Evolutionary conservation across 30 jellyfish, hydroid and myxozoan species (phyloP), one percentile per base, ranked within the genome.

Genomic region (Catostylus mosaicus): DNA sequence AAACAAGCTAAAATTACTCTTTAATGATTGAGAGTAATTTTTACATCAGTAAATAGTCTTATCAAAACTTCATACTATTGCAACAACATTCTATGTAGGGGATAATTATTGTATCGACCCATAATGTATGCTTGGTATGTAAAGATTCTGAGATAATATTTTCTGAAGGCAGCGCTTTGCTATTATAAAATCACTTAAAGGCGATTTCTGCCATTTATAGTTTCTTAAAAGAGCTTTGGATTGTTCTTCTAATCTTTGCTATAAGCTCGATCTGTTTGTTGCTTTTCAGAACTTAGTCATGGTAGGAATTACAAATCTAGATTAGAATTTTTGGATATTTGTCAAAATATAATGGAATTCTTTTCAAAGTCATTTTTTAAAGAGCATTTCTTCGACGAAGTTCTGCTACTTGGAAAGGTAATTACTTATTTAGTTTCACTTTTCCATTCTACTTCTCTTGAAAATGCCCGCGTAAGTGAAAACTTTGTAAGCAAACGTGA

Each of bases 361-460:
- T 92, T 92, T 62, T 92, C 98, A 24, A 92, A 86, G 48, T 32
- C 88, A 3, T 92, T 92, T 65, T 92, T 92, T 81, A 92, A 92
- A 50, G 92, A 82, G 35, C 90, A 77, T 73, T 86, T 92, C 86
- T 92, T 76, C 52, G 98, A 92, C 40, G 90, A 79, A 51, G 91
- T 76, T 20, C 85, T 92, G 61, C 76, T 52, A 1, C 79, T 92
- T 43, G 97, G 96, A 34, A 57, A 72, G 95, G 98, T 86, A 78
- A 45, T 89, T 30, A 12, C 18, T 0, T 10, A 20, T 74, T 36
- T 38, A 18, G 9, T 52, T 37, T 70, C 70, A 23, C 27, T 46
- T 80, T 59, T 24, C 8, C 16, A 6, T 43, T 59, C 71, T 37
- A 59, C 11, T 5, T 40, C 54, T 40, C 14, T 40, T 14, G 14